Evolutionary conservation across 2,888 invertebrate genomes (phyloP).

Genomic region (Himalopsyche tibetana): DNA sequence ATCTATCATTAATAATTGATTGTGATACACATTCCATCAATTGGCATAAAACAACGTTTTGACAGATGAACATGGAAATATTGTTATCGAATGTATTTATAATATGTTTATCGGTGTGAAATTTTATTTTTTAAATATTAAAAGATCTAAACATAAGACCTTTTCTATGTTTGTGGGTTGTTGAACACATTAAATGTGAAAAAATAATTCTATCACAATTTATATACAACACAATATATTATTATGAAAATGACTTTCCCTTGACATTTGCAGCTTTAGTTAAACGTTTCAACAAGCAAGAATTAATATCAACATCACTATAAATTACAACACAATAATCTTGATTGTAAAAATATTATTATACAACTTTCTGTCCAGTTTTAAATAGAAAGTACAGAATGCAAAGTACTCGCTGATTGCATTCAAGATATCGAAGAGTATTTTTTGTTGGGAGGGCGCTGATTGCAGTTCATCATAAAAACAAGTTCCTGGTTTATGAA

Average conservation of each 20-base stretch:
- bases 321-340: slow-evolving; percentile 17
- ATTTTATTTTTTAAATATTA: no score
- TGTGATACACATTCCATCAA: no score
- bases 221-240: no score
- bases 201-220: no score
- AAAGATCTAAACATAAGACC: no score
- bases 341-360: slow-evolving; percentile 14
- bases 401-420: not conserved
- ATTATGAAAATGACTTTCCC: slow-evolving; percentile 2
- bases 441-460: not conserved
- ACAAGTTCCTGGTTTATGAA: not conserved
- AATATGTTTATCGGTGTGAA: no score
- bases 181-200: no score
- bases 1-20: no score
- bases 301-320: not conserved
- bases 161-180: no score
- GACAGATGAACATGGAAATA: no score
- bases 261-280: slow-evolving; percentile 7
- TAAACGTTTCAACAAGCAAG: not conserved
- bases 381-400: slow-evolving; percentile 16
- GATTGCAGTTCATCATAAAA: not conserved
- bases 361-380: slow-evolving; percentile 8
- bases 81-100: no score
- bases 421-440: not conserved
- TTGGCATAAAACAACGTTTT: no score